Evolutionary conservation across 2,113 vertebrate genomes (phyloP), one percentile per base, ranked within the genome.

Genomic region (Paramisgurnus dabryanus): DNA sequence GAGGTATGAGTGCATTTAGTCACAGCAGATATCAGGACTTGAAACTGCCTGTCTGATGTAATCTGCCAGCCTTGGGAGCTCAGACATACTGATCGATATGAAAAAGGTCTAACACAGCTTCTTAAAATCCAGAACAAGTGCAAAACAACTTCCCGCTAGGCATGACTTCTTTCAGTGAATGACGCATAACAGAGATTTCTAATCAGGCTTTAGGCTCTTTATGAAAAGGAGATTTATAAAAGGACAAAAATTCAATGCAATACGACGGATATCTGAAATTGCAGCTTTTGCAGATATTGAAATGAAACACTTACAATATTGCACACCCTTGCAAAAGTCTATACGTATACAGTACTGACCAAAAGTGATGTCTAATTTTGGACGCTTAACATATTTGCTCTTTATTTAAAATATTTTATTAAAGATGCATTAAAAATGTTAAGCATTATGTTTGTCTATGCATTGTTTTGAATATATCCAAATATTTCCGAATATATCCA

Each of bases 51-150:
- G 70, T 76, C 58, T 74, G 79, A 81, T 84, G 79, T 74, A 78
- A 84, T 84, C 75, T 69, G 65, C 73, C 69, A 75, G 72, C 76
- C 76, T 84, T 73, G 66, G 76, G 49, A 75, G 80, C 49, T 67
- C 41, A 10, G 78, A 55, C 70, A 75, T 65, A 65, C 64, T 18
- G 55, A 79, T 79, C 83, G 67, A 84, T 84, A 81, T 78, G 60
- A 75, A 78, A 43, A 65, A 84, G 78, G 73, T 84, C 70, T 75
- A 64, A 84, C 70, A 66, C 70, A 13, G 53, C 61, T 79, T 75
- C 76, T 75, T 70, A 75, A 65, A 66, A 78, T 60, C 77, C 83
- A 22, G 50, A 78, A 74, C 72, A 11, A 27, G 53, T 64, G 27
- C 79, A 68, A 74, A 71, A 75, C 68, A 80, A 49, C 77, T 84